Percentiles rank a stretch among this genome's conserved stretches.
Evolutionary conservation across 2,113 vertebrate genomes (phyloP).

Genomic region (Mus pahari): DNA sequence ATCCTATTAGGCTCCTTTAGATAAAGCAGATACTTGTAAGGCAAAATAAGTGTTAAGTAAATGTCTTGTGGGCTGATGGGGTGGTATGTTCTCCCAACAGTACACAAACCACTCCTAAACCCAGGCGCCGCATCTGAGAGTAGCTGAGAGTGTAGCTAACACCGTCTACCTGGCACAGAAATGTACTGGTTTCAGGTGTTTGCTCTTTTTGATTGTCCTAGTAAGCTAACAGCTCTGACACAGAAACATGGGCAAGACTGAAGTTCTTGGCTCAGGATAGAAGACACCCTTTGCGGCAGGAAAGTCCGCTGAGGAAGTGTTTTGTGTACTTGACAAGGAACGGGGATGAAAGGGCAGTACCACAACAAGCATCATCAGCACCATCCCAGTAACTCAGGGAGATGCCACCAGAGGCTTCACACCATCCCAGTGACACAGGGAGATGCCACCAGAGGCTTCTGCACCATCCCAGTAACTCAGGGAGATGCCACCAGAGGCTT

Average conservation of each 20-base stretch:
- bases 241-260: neutral
- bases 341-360: too few relatives aligned
- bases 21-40: neutral
- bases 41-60: neutral
- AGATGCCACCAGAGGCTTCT: neutral
- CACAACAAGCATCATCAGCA: neutral
- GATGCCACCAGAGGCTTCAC: too few relatives aligned
- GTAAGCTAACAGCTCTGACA: neutral
- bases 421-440: too few relatives aligned
- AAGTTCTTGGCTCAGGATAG: neutral
- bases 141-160: neutral
- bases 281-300: neutral
- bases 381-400: too few relatives aligned
- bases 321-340: neutral
- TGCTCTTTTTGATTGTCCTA: neutral
- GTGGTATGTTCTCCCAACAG: neutral
- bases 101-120: neutral
- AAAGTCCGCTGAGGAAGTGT: neutral
- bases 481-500: neutral
- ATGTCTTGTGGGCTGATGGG: neutral
- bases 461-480: neutral
- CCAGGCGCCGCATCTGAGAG: neutral
- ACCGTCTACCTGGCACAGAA: neutral
- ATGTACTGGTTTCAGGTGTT: neutral
- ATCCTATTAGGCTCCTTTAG: neutral